These are phyloP conservation scores for Mustelus asterias DNA, from an alignment of 2,113 vertebrate species.

Conservation along the genomic window DNA sequence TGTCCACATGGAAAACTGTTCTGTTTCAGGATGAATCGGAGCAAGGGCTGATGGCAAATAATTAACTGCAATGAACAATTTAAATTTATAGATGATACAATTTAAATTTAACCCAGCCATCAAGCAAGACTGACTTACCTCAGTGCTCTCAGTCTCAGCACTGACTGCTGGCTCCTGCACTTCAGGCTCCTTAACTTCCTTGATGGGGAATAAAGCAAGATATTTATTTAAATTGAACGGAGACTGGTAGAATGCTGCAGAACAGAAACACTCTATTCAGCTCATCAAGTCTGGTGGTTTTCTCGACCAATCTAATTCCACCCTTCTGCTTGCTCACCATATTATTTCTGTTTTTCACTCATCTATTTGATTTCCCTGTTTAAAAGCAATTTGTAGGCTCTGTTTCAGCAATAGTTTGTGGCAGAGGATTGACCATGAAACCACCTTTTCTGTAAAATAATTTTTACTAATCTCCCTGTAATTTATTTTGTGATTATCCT, in stretches of 20 bases:
- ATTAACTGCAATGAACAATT: not conserved
- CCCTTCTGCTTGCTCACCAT: not conserved
- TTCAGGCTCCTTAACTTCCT: slow-evolving; percentile 48
- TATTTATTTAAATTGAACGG: not conserved
- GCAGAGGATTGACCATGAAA: not conserved
- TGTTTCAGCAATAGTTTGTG: not conserved
- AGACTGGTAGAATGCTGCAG: not conserved
- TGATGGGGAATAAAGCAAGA: slow-evolving; percentile 46
- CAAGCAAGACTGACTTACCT: slow-evolving; percentile 49
- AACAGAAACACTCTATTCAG: not conserved
- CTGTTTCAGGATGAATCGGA: not conserved
- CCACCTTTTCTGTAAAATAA: not conserved
- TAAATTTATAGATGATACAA: not conserved
- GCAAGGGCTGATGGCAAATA: not conserved
- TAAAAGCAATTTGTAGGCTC: not conserved
- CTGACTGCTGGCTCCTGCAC: slow-evolving; percentile 49
- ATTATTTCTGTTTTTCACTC: not conserved
- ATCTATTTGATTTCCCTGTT: not conserved
- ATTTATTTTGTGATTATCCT: not conserved
- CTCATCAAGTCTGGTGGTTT: not conserved
- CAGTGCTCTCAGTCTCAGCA: slow-evolving; percentile 49
- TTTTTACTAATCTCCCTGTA: not conserved
- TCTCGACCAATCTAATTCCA: not conserved
- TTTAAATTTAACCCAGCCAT: not conserved
- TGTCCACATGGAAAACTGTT: not conserved